phyloP scores from a whole-genome alignment of 2,888 invertebrate species.

The Julus scanicus region DNA sequence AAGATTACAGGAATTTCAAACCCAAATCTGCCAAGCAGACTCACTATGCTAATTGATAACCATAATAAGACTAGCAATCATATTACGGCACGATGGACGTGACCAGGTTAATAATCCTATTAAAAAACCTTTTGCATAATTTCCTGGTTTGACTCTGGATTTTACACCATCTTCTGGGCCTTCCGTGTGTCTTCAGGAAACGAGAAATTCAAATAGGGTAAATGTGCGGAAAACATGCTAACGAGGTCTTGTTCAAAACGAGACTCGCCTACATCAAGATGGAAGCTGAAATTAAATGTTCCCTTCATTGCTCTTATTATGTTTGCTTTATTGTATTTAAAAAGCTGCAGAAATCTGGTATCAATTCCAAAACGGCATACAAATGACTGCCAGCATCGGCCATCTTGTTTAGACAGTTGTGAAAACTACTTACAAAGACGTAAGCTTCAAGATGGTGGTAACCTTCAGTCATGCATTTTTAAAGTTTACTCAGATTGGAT shows the following conservation, averaged over 20 bases:
- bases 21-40: constrained; percentile 43
- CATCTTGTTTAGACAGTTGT: too few species aligned
- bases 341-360: too few species aligned
- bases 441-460: too few species aligned
- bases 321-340: too few species aligned
- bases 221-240: background rate
- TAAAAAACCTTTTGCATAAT: constrained; percentile 21
- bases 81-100: constrained; percentile 47
- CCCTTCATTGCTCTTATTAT: too few species aligned
- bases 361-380: too few species aligned
- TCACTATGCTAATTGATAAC: constrained; percentile 43
- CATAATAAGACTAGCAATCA: constrained; percentile 32
- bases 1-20: constrained; percentile 38
- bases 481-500: too few species aligned
- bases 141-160: constrained; percentile 30
- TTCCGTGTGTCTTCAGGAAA: constrained; percentile 24
- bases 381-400: too few species aligned
- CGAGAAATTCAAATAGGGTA: background rate
- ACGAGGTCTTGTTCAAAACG: constrained; percentile 4
- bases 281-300: background rate
- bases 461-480: too few species aligned
- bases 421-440: too few species aligned
- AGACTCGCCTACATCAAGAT: background rate
- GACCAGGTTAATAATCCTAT: constrained; percentile 36
- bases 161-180: constrained; percentile 12